phyloP scores from a whole-genome alignment of 2,797 vertebrate species.

The Columba guinea region DNA sequence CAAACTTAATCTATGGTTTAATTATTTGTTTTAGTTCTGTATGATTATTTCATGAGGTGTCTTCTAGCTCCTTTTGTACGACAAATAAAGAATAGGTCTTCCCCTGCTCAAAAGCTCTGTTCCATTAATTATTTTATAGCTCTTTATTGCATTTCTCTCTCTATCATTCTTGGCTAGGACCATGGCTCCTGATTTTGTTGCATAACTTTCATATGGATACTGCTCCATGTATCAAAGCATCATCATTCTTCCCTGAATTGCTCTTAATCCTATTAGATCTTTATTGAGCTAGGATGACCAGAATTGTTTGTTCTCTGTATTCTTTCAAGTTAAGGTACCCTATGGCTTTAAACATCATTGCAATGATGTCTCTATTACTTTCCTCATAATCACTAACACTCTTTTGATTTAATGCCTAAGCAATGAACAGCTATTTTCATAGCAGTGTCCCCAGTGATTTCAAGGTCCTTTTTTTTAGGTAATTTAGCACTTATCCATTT shows the following conservation, averaged over 20 bases:
- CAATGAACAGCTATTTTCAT: not conserved
- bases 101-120: not conserved
- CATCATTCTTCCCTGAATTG: not conserved
- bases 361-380: not conserved
- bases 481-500: not conserved
- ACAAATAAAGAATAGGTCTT: not conserved
- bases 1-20: not conserved
- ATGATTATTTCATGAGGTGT: not conserved
- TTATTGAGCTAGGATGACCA: not conserved
- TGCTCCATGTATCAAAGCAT: not conserved
- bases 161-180: not conserved
- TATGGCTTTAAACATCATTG: not conserved
- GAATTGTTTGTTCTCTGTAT: not conserved
- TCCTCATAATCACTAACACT: not conserved
- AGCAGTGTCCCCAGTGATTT: not conserved
- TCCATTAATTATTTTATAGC: not conserved
- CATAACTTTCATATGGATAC: not conserved
- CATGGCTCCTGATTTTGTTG: not conserved
- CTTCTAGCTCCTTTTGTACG: not conserved
- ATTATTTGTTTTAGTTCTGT: not conserved
- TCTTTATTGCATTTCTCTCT: not conserved
- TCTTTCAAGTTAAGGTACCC: not conserved
- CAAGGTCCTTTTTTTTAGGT: not conserved
- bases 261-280: not conserved
- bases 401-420: not conserved